These are phyloP conservation scores for Cotesia congregata DNA, from an alignment of 2,888 invertebrate genomes.

Conservation along the genomic window DNA sequence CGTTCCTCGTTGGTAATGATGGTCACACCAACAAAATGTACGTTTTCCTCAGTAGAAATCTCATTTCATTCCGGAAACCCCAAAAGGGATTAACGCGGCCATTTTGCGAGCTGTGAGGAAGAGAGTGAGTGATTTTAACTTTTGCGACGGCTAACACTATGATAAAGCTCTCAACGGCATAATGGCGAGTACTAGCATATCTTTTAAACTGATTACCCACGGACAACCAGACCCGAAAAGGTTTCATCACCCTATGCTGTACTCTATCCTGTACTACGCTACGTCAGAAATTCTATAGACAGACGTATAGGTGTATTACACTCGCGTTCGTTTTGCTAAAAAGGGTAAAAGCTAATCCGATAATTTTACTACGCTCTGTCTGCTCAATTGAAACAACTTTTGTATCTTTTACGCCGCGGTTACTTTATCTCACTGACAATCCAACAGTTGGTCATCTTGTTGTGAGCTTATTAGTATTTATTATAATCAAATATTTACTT, in stretches of 20 bases:
- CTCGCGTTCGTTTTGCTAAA: background rate
- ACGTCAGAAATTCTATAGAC: background rate
- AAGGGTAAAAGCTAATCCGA: conserved; percentile 21
- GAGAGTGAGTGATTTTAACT: conserved; percentile 44
- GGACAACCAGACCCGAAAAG: conserved; percentile 59
- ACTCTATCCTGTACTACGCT: background rate
- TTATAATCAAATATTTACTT: no score
- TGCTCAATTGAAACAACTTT: conserved; percentile 26
- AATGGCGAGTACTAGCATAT: conserved; percentile 42
- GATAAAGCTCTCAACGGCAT: conserved; percentile 28
- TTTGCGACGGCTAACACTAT: conserved; percentile 49
- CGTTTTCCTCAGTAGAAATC: conserved; percentile 60
- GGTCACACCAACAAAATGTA: conserved; percentile 42
- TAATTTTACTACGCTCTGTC: conserved; percentile 16
- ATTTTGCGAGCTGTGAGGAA: conserved; percentile 57
- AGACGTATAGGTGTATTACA: background rate
- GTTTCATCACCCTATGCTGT: conserved; percentile 43
- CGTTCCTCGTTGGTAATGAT: conserved; percentile 51
- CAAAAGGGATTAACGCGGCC: conserved; percentile 66
- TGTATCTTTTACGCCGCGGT: background rate
- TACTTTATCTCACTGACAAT: background rate
- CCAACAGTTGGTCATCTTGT: background rate
- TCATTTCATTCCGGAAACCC: conserved; percentile 65
- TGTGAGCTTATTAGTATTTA: no score
- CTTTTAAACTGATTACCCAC: conserved; percentile 68